Evolutionary conservation across 2,113 vertebrate genomes (phyloP).

Genomic region (Anser cygnoides): DNA sequence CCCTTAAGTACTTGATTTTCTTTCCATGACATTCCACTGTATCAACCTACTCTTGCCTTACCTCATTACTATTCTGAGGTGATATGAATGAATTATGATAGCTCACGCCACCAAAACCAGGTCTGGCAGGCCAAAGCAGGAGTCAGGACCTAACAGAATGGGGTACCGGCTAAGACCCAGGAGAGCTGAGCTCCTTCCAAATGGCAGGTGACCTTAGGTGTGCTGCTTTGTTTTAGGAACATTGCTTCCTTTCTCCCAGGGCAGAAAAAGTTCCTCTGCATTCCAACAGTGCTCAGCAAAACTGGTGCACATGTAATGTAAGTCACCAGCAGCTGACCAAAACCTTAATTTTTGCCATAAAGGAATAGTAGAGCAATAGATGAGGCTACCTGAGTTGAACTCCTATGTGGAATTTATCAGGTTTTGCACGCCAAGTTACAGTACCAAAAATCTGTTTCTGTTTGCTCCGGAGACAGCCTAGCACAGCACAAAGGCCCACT

Average conservation of each 20-base stretch:
- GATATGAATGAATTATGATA: background rate
- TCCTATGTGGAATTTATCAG: background rate
- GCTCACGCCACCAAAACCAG: background rate
- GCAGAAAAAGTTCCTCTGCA: background rate
- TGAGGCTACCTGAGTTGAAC: background rate
- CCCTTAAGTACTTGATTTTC: slow-evolving; percentile 23
- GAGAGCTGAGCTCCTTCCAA: background rate
- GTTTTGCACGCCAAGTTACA: background rate
- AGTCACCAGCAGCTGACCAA: background rate
- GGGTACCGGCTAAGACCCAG: background rate
- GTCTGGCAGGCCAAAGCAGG: background rate
- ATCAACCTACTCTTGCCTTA: slow-evolving; percentile 19
- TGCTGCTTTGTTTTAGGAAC: background rate
- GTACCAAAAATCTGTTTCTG: background rate
- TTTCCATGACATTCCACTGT: background rate
- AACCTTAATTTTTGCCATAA: fast-evolving
- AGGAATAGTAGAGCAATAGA: background rate
- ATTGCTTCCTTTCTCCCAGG: background rate
- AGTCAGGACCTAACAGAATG: background rate
- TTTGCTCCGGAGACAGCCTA: background rate
- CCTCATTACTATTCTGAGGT: slow-evolving; percentile 15
- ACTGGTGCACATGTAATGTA: background rate
- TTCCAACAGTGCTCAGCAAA: background rate
- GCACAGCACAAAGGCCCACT: background rate
- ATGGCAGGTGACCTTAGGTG: background rate